Base-by-base conservation (phyloP, 2,113 vertebrate species). In the Oenanthe melanoleuca region DNA sequence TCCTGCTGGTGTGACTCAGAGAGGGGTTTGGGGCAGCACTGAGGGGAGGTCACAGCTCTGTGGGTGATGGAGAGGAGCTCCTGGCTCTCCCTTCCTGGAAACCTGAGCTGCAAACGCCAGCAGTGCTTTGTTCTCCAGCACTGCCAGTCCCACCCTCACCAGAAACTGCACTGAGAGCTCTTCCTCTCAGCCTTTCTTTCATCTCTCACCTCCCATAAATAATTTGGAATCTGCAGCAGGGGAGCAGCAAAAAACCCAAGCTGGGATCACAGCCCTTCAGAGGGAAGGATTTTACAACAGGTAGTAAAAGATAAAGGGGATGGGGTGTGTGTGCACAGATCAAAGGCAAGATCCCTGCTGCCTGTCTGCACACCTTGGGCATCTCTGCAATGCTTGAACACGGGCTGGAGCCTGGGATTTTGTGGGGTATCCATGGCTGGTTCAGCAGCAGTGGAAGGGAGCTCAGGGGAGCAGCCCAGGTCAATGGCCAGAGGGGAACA, bases 51-150 rank as follows among this genome's bases (percentile, higher is more conserved):
- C 2, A 9, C 23, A 47, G 71, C 44, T 9, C 12, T 1, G 14
- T 1, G 11, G 31, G 74, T 1, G 20, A 31, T 14, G 24, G 24
- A 70, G 24, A 40, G 50, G 5, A 78, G 74, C 6, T 74, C 34
- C 11, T 0, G 0, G 8, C 40, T 34, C n/a, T 50, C 2, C 0
- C 11, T 42, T 20, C 0, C 0, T 6, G 78, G 67, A 65, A 42
- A 70, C 23, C 40, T 40, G 34, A 80, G 52, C 67, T 64, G 55
- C 15, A 78, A 60, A 69, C 2, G 26, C 40, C 69, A 18, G 7
- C 24, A 38, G 12, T 22, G 37, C 8, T 73, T 69, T 57, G 26
- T 15, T 73, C 86, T 44, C 45, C 44, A 18, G 63, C 1, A 1
- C 56, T 63, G 47, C 9, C 34, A 53, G 66, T 34, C 61, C 78